phyloP scores from a whole-genome alignment of 2,113 vertebrate species.

The Halichoerus grypus region DNA sequence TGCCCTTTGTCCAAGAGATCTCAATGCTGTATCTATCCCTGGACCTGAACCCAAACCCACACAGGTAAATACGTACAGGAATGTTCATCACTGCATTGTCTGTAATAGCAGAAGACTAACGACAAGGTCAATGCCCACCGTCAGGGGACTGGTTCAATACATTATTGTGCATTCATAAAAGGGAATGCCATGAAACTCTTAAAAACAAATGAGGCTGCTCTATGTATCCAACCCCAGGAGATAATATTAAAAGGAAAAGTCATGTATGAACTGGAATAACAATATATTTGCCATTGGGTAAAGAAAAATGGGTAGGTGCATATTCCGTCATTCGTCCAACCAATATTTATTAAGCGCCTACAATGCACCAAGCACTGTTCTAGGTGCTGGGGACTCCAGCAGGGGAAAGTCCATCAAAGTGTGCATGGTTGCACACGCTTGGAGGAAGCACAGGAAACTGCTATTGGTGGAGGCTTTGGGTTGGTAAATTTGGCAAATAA shows the following conservation, averaged over 20 bases:
- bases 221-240: not conserved
- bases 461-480: not conserved
- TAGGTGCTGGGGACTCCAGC: not conserved
- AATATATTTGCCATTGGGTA: not conserved
- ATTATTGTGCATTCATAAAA: not conserved
- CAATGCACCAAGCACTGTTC: not conserved
- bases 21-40: no score
- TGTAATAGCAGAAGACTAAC: not conserved
- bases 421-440: not conserved
- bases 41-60: not conserved
- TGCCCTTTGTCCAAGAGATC: not conserved
- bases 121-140: not conserved
- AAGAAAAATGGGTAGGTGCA: not conserved
- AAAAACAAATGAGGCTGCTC: not conserved
- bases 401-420: not conserved
- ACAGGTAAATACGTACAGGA: fast-evolving
- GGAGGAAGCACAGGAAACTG: not conserved
- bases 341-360: not conserved
- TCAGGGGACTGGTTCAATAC: not conserved
- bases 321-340: not conserved
- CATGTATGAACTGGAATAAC: not conserved
- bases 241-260: not conserved
- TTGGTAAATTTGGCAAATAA: not conserved
- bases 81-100: not conserved
- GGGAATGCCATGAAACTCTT: not conserved